Evolutionary conservation across 2,113 vertebrate genomes (phyloP).

Genomic region (Podocnemis expansa): DNA sequence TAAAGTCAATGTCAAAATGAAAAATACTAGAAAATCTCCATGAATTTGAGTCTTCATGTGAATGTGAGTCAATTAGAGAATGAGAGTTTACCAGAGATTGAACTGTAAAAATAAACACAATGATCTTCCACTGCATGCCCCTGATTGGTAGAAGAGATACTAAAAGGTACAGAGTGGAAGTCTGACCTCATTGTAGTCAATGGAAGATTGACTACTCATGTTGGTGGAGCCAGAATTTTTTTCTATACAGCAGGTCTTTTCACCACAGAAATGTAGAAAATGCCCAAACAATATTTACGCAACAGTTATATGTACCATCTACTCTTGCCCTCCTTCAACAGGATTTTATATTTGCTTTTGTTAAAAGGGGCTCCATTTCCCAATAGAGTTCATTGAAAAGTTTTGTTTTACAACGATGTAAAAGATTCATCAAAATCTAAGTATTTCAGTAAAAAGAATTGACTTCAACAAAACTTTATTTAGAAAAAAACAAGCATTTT

Average conservation of each 20-base stretch:
- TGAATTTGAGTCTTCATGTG: not conserved
- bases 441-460: not conserved
- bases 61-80: not conserved
- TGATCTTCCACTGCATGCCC: not conserved
- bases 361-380: not conserved
- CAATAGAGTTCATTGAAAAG: not conserved
- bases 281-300: not conserved
- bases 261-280: not conserved
- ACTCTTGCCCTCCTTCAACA: not conserved
- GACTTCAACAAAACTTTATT: not conserved
- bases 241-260: not conserved
- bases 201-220: not conserved
- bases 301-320: not conserved
- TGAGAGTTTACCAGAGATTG: not conserved
- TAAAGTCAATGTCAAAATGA: not conserved
- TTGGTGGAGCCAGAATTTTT: not conserved
- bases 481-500: not conserved
- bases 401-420: not conserved
- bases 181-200: not conserved
- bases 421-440: not conserved
- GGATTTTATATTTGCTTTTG: not conserved
- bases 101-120: not conserved
- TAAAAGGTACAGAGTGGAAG: not conserved
- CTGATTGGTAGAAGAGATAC: no score
- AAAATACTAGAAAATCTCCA: not conserved